phyloP scores from a whole-genome alignment of 2,113 vertebrate species.

The Pionites leucogaster region DNA sequence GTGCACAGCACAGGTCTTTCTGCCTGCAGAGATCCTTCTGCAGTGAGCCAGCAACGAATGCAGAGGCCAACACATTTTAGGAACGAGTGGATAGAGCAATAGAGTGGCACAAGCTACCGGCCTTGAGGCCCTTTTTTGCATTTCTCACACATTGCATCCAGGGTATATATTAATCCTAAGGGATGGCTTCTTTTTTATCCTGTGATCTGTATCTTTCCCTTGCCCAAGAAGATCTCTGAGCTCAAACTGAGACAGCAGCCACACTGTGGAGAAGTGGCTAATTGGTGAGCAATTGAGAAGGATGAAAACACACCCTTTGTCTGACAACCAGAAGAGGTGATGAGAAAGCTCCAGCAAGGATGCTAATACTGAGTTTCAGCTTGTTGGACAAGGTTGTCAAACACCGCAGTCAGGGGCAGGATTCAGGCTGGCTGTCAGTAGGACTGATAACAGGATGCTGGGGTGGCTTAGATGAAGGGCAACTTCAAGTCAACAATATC shows the following conservation, averaged over 20 bases:
- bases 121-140: not conserved
- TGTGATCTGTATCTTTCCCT: not conserved
- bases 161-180: not conserved
- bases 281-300: not conserved
- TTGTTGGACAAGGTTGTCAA: not conserved
- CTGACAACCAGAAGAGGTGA: not conserved
- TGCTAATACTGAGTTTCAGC: not conserved
- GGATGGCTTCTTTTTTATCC: not conserved
- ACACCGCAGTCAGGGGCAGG: not conserved
- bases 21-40: not conserved
- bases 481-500: not conserved
- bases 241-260: not conserved
- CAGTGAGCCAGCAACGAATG: not conserved
- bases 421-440: not conserved
- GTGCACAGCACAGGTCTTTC: not conserved
- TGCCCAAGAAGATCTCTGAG: not conserved
- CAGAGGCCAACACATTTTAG: not conserved
- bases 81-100: not conserved
- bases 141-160: accelerated
- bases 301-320: not conserved
- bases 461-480: not conserved
- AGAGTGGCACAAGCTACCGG: not conserved
- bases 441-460: not conserved
- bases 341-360: not conserved
- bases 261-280: not conserved